Evolutionary conservation across 2,113 vertebrate genomes (phyloP), one percentile per base, ranked within the genome.

Genomic region (Montifringilla adamsi): DNA sequence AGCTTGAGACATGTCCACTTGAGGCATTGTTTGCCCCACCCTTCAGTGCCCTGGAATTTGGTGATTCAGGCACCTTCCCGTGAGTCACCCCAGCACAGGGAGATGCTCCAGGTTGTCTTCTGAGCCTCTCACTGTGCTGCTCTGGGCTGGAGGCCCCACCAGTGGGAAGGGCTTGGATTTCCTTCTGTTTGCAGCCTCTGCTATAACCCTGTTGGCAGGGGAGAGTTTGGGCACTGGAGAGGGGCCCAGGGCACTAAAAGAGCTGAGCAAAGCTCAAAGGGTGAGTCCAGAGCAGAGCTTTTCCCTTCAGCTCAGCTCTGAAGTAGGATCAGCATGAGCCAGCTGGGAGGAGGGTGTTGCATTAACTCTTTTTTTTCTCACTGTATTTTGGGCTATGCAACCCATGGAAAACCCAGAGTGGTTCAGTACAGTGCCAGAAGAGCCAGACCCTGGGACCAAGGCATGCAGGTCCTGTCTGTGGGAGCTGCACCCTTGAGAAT

Each of bases 191-290:
- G 69, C 76, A 41, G 0, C 10, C 28, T 59, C 72, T n/a, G 39
- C 10, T 41, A 31, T 33, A 9, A 1, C 13, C 35, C 46, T 5
- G 1, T 17, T 2, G 2, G 23, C 24, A 44, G 33, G 49, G 41
- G 28, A 46, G 10, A 0, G 8, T 41, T 22, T 52, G 52, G 64
- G 46, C 15, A 4, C 68, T 20, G 37, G 11, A 43, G 75, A 47
- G 28, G 28, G 31, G 28, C 17, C 30, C 27, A 28, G 28, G 3
- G 11, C 33, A 43, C 43, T 49, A 1, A 53, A 75, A 33, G 15
- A 6, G 44, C 52, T 49, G 41, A 28, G 26, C 41, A 37, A 11
- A 81, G 43, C 49, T 69, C 9, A 15, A n/a, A 14, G 24, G 31
- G 8, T 13, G 58, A 64, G 19, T 11, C 33, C 60, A 64, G 68